phyloP scores from a whole-genome alignment of 2,113 vertebrate genomes.

The Eulemur macaco region DNA sequence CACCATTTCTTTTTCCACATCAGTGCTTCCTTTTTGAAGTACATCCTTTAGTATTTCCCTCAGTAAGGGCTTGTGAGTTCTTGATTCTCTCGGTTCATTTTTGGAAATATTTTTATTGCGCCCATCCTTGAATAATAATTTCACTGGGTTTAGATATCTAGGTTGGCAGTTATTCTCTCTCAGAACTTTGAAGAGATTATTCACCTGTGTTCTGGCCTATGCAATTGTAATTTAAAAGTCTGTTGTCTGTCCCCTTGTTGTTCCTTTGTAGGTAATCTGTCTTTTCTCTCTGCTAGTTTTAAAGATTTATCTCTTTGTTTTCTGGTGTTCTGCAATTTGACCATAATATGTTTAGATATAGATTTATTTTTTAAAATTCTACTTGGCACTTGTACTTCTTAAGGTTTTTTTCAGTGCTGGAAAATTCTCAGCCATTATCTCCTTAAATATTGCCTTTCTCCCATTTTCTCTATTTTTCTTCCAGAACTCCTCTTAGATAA shows the following conservation, averaged over 20 bases:
- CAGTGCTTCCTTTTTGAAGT: not conserved
- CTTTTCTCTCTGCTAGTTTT: constrained; percentile 25
- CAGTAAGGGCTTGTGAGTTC: not conserved
- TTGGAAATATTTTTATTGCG: not conserved
- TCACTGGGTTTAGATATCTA: not conserved
- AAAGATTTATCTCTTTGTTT: not conserved
- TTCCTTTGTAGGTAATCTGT: not conserved
- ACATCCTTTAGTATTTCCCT: not conserved
- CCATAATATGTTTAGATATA: constrained; percentile 2
- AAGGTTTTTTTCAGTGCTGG: not conserved
- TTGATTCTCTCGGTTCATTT: constrained; percentile 33
- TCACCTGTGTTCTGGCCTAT: constrained; percentile 15
- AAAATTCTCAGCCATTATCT: not conserved
- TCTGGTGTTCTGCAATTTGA: constrained; percentile 7
- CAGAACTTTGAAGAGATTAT: constrained; percentile 7
- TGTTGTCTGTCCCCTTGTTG: not conserved
- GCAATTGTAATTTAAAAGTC: constrained; percentile 7
- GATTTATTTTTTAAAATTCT: not conserved
- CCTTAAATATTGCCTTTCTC: not conserved
- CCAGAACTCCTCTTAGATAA: not conserved
- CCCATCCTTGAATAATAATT: not conserved
- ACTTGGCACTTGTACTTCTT: not conserved
- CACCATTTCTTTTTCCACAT: not conserved
- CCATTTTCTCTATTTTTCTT: not conserved
- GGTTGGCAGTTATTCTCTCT: not conserved